phyloP scores from a whole-genome alignment of 2,888 invertebrate genomes.

The Lydus trimaculatus region DNA sequence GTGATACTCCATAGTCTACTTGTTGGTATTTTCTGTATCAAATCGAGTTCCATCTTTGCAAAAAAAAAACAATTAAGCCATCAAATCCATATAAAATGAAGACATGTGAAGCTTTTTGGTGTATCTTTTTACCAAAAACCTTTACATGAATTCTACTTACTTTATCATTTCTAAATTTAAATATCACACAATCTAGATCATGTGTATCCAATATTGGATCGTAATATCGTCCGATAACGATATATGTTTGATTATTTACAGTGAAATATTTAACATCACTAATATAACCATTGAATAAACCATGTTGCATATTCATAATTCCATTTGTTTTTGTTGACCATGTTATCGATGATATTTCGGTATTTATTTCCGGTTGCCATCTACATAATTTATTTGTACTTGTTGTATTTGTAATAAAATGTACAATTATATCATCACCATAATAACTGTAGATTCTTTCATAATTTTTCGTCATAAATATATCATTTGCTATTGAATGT shows the following conservation, averaged over 20 bases:
- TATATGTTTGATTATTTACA: conserved; percentile 45
- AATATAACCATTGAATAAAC: conserved; percentile 49
- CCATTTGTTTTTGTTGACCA: conserved; percentile 44
- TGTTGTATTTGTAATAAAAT: conserved; percentile 52
- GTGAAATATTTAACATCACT: conserved; percentile 55
- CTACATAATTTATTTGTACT: conserved; percentile 50
- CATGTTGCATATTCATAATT: conserved; percentile 38
- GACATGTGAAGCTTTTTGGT: too few species aligned
- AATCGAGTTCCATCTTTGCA: conserved; percentile 42
- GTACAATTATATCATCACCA: conserved; percentile 44
- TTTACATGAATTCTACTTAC: too few species aligned
- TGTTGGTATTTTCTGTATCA: conserved; percentile 51
- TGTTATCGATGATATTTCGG: conserved; percentile 46
- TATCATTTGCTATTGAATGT: conserved; percentile 40
- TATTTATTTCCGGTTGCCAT: conserved; percentile 34
- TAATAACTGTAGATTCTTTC: conserved; percentile 54
- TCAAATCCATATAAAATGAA: too few species aligned
- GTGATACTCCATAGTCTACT: conserved; percentile 47
- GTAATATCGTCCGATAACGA: conserved; percentile 51
- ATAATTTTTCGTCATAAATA: conserved; percentile 45
- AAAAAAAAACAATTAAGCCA: conserved; percentile 31
- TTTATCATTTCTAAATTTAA: conserved; percentile 46
- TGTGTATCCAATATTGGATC: conserved; percentile 48
- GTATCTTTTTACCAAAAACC: too few species aligned
- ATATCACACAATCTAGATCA: conserved; percentile 46